Percentiles rank a stretch among this genome's conserved stretches.
Evolutionary conservation across 37 sponge, comb jelly and placozoan genomes (phyloP).

Genomic region (Halichondria panicea): DNA sequence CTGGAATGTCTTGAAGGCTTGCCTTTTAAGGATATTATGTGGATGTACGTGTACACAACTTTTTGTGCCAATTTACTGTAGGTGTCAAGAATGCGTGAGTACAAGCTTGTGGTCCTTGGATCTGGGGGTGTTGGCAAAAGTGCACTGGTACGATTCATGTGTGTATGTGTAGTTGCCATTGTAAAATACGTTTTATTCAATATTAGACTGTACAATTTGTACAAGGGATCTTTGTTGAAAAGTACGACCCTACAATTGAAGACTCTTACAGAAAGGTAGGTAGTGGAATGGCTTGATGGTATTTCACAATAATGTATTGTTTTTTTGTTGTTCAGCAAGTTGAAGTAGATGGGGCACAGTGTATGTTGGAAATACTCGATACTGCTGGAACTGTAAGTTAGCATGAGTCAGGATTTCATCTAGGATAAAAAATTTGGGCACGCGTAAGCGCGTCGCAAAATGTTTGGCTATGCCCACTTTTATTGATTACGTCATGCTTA

Average conservation of each 20-base stretch:
- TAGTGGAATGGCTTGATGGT: not conserved
- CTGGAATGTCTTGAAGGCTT: no score
- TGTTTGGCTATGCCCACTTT: no score
- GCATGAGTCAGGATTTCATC: no score
- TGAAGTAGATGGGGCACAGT: conserved; percentile 95
- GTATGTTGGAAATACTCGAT: conserved; percentile 99
- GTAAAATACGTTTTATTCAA: not conserved
- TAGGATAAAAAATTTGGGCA: no score
- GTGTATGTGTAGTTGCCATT: not conserved
- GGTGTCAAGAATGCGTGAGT: conserved; percentile 91
- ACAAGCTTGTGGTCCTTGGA: conserved; percentile 97
- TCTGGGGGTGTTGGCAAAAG: conserved; percentile 98
- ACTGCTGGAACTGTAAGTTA: conserved; percentile 98
- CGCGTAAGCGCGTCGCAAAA: no score
- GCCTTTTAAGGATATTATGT: no score
- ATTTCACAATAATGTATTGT: not conserved
- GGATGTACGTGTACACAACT: no score
- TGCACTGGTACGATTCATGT: conserved; percentile 80
- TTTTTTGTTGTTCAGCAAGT: conserved; percentile 85
- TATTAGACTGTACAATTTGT: conserved; percentile 98
- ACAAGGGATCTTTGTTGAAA: conserved; percentile 99
- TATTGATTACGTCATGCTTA: no score
- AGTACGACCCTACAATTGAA: conserved; percentile 99
- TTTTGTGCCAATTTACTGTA: no score
- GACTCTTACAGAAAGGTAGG: conserved; percentile 97